Evolutionary conservation across 2,888 invertebrate species (phyloP).

Genomic region (Mechanitis mazaeus): DNA sequence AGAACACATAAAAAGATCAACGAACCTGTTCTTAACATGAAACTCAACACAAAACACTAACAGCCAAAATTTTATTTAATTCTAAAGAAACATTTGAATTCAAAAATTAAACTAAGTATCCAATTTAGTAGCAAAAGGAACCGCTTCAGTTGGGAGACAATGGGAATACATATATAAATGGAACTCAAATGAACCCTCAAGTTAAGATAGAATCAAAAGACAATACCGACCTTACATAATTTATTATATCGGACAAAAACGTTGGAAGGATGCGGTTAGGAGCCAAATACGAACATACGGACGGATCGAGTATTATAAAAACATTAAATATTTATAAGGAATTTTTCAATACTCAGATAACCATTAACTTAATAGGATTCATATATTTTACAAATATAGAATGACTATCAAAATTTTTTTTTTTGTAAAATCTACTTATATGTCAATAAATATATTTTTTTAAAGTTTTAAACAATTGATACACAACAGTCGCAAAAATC

Average conservation of each 20-base stretch:
- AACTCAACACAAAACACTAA: not conserved
- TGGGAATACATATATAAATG: conserved; percentile 7
- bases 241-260: conserved; percentile 66
- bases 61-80: not conserved
- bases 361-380: too few relatives aligned
- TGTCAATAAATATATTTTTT: too few relatives aligned
- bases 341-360: too few relatives aligned
- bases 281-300: conserved; percentile 22
- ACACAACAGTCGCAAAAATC: too few relatives aligned
- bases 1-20: too few relatives aligned
- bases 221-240: conserved; percentile 65
- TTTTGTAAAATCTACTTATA: too few relatives aligned
- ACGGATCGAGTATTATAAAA: conserved; percentile 9
- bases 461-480: too few relatives aligned
- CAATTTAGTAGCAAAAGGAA: conserved; percentile 4
- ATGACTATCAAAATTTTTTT: too few relatives aligned
- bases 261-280: conserved; percentile 38
- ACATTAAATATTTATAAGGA: not conserved
- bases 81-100: not conserved
- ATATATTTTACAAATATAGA: too few relatives aligned
- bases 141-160: conserved; percentile 4
- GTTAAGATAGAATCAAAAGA: conserved; percentile 62
- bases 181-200: conserved; percentile 43
- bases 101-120: conserved; percentile 5
- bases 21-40: not conserved